Conservation (phyloP, 2,113 vertebrate genomes). For the Ceratotherium simum region DNA sequence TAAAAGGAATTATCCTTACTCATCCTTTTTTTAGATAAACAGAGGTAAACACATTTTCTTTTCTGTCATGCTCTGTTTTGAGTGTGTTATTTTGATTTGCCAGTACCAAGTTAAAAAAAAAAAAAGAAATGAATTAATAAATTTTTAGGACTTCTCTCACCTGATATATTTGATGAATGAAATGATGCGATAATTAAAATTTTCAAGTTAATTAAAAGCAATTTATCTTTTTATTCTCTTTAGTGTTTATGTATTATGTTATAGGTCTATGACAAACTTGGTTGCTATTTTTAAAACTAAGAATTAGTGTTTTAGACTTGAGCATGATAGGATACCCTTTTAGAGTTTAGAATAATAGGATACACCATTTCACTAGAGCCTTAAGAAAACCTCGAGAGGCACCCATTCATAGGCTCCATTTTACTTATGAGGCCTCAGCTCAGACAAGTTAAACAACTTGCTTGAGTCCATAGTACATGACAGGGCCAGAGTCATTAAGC, state of each 20-base stretch:
- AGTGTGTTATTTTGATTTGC: not conserved
- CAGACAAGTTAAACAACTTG: not conserved
- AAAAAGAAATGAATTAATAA: not conserved
- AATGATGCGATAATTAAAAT: not conserved
- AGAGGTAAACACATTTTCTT: slow-evolving; percentile 21
- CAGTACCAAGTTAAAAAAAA: not conserved
- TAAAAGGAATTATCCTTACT: slow-evolving; percentile 27
- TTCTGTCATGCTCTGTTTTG: not conserved
- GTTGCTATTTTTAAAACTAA: not conserved
- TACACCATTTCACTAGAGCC: not conserved
- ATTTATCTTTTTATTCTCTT: not conserved
- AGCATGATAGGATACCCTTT: not conserved
- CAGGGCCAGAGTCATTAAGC: not conserved
- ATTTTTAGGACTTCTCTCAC: not conserved
- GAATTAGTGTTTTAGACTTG: not conserved
- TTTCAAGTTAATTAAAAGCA: not conserved
- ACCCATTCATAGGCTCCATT: not conserved
- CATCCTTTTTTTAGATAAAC: not conserved
- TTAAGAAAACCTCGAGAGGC: not conserved
- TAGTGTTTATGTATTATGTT: not conserved
- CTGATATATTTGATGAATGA: not conserved
- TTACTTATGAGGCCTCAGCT: not conserved
- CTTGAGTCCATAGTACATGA: not conserved
- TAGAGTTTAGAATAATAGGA: not conserved
- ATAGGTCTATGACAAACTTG: not conserved